Percentiles rank a stretch among this genome's conserved stretches.
phyloP scores from a whole-genome alignment of 2,113 vertebrate species.

The Paramisgurnus dabryanus region DNA sequence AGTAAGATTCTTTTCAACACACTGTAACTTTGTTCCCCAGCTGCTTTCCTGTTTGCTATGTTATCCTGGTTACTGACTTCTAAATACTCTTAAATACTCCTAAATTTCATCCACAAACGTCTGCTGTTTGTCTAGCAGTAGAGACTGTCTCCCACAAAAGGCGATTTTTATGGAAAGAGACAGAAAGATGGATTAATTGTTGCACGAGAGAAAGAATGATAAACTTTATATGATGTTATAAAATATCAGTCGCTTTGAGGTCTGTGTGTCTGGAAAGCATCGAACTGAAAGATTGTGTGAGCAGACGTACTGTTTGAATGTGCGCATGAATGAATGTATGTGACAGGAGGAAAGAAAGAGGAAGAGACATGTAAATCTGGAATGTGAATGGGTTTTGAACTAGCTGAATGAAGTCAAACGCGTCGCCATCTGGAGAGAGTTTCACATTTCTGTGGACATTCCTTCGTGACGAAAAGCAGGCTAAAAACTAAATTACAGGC shows the following conservation, averaged over 20 bases:
- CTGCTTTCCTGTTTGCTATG: neutral
- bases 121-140: constrained; percentile 14
- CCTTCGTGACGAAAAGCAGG: constrained; percentile 59
- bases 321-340: constrained; percentile 14
- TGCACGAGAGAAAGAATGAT: neutral
- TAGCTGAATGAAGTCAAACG: constrained; percentile 55
- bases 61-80: constrained; percentile 15
- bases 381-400: constrained; percentile 30
- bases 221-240: neutral
- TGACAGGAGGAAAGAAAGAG: constrained; percentile 17
- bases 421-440: constrained; percentile 69
- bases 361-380: constrained; percentile 21
- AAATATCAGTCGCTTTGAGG: neutral
- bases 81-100: neutral
- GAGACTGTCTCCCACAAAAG: neutral
- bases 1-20: too few species aligned
- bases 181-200: neutral
- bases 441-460: constrained; percentile 72
- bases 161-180: constrained; percentile 13
- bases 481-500: constrained; percentile 54
- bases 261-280: neutral
- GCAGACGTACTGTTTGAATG: neutral
- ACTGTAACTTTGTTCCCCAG: too few species aligned
- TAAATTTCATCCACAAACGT: neutral
- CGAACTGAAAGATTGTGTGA: neutral